phyloP scores from a whole-genome alignment of 1,140 invertebrate genomes.

The Camponotus vicinus region DNA sequence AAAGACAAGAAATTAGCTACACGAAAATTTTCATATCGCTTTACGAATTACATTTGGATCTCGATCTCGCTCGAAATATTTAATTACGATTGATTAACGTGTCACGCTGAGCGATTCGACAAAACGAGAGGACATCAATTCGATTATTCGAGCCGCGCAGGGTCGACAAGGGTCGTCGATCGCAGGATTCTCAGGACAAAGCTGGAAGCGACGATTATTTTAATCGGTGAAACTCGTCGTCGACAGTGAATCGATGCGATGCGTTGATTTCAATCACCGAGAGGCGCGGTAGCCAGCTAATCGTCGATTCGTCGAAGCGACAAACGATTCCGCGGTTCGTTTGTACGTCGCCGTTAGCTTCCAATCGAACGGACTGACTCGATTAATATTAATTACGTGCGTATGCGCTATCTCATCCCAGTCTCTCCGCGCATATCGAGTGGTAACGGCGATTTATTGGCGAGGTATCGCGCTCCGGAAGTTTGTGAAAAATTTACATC shows the following conservation, averaged over 20 bases:
- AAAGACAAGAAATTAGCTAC: background rate
- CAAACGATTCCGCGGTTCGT: constrained; percentile 46
- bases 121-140: constrained; percentile 3
- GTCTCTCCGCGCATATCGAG: constrained; percentile 28
- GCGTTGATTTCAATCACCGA: background rate
- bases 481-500: constrained; percentile 23
- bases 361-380: constrained; percentile 39
- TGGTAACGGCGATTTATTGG: constrained; percentile 29
- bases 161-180: no score
- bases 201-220: constrained; percentile 40
- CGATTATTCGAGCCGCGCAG: no score
- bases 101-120: constrained; percentile 45
- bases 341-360: constrained; percentile 37
- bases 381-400: constrained; percentile 44
- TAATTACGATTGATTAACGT: constrained; percentile 49
- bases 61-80: constrained; percentile 19
- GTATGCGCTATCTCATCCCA: background rate
- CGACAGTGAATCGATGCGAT: constrained; percentile 4
- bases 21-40: background rate
- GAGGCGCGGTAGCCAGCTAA: constrained; percentile 5
- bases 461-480: background rate
- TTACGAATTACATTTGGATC: background rate
- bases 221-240: constrained; percentile 38
- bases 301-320: constrained; percentile 38
- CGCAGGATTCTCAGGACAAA: constrained; percentile 47